phyloP scores from a whole-genome alignment of 2,113 vertebrate species.

The Ifrita kowaldi region DNA sequence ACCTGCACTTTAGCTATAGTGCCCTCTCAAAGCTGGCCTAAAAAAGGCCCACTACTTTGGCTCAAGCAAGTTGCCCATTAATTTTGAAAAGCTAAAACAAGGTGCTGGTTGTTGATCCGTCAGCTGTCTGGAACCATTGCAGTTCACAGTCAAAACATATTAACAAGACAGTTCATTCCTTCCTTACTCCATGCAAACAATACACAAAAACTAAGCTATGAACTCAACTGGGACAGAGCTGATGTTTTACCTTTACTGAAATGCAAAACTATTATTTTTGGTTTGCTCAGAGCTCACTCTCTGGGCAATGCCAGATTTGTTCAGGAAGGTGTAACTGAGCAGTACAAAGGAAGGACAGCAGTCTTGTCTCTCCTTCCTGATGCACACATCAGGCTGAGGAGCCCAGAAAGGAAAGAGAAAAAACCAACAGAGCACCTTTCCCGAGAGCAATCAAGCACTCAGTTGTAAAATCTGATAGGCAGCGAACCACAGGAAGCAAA shows the following conservation, averaged over 20 bases:
- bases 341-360: background rate
- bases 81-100: background rate
- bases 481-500: background rate
- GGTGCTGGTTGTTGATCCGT: background rate
- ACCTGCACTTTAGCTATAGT: fast-evolving
- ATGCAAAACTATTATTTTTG: background rate
- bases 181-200: background rate
- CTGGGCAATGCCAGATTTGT: background rate
- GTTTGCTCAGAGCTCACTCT: background rate
- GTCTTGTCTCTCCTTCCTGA: background rate
- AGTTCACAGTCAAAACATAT: background rate
- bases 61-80: background rate
- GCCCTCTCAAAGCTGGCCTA: background rate
- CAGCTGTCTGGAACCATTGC: background rate
- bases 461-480: background rate
- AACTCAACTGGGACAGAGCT: background rate
- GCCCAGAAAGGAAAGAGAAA: background rate
- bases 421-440: background rate
- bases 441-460: background rate
- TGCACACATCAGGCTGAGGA: background rate
- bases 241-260: background rate
- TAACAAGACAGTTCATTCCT: background rate
- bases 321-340: background rate
- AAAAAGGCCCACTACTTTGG: background rate
- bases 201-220: background rate